A percentile compares a stretch with the other conserved stretches of the same genome.
phyloP scores from a whole-genome alignment of 2,113 vertebrate genomes.

The Cavia aperea region DNA sequence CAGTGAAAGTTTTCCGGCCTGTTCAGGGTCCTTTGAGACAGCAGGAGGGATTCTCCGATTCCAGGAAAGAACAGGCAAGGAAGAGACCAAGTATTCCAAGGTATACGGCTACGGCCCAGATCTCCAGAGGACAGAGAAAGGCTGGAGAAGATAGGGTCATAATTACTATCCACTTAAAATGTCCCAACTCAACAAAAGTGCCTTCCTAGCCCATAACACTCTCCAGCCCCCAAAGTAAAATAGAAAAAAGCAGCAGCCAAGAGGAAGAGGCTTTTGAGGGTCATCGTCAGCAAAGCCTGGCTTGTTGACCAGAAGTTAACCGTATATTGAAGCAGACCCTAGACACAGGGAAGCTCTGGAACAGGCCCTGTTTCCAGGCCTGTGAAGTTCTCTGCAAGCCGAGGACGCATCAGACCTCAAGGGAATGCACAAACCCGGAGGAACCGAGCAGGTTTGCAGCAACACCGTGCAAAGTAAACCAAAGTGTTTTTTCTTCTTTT shows the following conservation, averaged over 20 bases:
- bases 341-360: not conserved
- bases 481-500: not conserved
- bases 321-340: accelerated
- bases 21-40: not conserved
- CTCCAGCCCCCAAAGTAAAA: not conserved
- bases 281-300: not conserved
- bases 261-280: not conserved
- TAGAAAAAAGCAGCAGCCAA: not conserved
- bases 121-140: not conserved
- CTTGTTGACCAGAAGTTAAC: not conserved
- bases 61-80: not conserved
- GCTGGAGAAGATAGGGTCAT: not conserved
- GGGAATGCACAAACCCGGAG: not conserved
- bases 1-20: not conserved
- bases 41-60: not conserved
- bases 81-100: not conserved
- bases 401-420: not conserved
- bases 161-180: not conserved
- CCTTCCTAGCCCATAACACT: not conserved
- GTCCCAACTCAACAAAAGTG: not conserved
- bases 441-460: not conserved
- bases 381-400: not conserved
- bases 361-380: not conserved
- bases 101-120: not conserved
- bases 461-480: not conserved